Conservation (phyloP, 2,797 vertebrate genomes). For the Psittacula derbiana region DNA sequence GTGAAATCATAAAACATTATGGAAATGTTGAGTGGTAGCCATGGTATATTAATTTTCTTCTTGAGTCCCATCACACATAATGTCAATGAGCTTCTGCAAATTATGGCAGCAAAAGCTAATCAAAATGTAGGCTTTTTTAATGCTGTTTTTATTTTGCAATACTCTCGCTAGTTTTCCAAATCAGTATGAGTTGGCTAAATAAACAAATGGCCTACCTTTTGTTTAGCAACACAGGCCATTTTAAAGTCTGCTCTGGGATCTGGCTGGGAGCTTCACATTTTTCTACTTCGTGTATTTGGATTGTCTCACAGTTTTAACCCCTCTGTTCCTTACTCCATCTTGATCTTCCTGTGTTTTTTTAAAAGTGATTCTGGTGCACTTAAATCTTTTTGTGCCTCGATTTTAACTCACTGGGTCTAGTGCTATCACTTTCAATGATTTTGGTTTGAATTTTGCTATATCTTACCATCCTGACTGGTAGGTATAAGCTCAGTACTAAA, state of each 20-base stretch:
- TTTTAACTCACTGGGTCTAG: background rate
- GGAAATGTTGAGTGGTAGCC: constrained; percentile 30
- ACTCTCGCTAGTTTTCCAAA: constrained; percentile 7
- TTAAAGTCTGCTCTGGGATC: background rate
- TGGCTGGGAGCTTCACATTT: background rate
- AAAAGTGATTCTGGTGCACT: background rate
- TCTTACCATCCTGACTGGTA: background rate
- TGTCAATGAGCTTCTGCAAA: constrained; percentile 40
- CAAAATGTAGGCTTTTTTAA: constrained; percentile 10
- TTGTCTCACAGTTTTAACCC: background rate
- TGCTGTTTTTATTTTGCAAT: constrained; percentile 5
- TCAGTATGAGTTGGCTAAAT: constrained; percentile 7
- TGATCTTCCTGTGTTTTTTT: background rate
- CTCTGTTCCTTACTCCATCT: background rate
- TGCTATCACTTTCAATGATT: background rate
- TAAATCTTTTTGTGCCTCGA: background rate
- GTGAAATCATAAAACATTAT: constrained; percentile 14
- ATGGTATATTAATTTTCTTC: constrained; percentile 49
- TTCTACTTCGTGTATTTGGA: background rate
- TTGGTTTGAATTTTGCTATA: background rate
- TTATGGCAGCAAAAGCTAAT: constrained; percentile 30
- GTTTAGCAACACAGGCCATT: background rate
- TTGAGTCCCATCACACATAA: constrained; percentile 48
- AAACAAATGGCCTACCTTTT: constrained; percentile 20
- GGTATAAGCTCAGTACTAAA: background rate